Evolutionary conservation across 1,140 invertebrate species (phyloP).

Genomic region (Panagrolaimus sp.): DNA sequence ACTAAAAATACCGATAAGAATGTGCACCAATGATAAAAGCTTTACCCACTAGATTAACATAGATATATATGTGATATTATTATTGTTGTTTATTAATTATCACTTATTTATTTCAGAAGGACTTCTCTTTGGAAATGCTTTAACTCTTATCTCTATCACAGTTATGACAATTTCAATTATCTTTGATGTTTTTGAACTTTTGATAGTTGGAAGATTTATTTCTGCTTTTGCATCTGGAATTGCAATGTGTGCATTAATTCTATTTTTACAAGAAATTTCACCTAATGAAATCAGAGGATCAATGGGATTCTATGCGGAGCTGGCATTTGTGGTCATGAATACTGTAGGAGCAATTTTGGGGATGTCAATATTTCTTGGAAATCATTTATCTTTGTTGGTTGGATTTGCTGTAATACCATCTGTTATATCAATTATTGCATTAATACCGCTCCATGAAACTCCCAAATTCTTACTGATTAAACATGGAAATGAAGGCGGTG

Average conservation of each 20-base stretch:
- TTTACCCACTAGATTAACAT: too few species aligned
- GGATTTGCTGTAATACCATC: constrained; percentile 33
- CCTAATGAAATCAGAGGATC: constrained; percentile 33
- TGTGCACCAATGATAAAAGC: too few species aligned
- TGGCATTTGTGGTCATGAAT: constrained; percentile 45
- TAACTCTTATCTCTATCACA: constrained; percentile 29
- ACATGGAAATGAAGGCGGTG: constrained; percentile 23
- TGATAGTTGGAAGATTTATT: constrained; percentile 26
- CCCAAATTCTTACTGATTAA: constrained; percentile 41
- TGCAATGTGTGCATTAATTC: constrained; percentile 39
- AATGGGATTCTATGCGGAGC: constrained; percentile 44
- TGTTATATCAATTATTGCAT: constrained; percentile 28
- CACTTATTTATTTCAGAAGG: constrained; percentile 24
- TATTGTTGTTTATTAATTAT: too few species aligned
- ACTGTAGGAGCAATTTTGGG: constrained; percentile 34
- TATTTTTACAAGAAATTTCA: constrained; percentile 42
- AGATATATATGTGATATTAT: too few species aligned
- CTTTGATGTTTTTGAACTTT: constrained; percentile 22
- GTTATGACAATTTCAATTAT: constrained; percentile 29
- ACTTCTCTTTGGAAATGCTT: constrained; percentile 31
- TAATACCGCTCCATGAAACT: constrained; percentile 36
- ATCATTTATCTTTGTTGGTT: constrained; percentile 29
- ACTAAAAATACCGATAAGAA: too few species aligned
- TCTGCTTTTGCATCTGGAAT: constrained; percentile 33
- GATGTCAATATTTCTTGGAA: constrained; percentile 37